Base-by-base conservation (phyloP, 2,888 invertebrate species). In the Pelosia muscerda region DNA sequence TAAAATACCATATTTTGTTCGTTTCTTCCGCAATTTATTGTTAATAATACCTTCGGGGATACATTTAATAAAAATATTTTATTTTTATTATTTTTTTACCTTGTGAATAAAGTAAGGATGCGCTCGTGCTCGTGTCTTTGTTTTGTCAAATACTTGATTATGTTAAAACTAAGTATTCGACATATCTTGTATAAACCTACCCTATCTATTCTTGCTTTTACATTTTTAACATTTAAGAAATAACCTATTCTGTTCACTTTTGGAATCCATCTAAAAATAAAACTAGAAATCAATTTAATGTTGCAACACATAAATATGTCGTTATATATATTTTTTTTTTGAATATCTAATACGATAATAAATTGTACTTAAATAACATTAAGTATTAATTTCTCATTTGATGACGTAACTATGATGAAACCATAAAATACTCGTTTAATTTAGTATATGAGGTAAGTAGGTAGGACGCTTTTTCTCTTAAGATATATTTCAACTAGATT, bases 341-440 rank as follows among this genome's bases (percentile, higher is more conserved):
- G n/a, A 19, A 5, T 19, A 42, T n/a, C 49, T 19, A 42, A 42
- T 19, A 19, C 19, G 19, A 8, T 9, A 49, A 49, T n/a, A n/a
- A n/a, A n/a, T n/a, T n/a, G n/a, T n/a, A n/a, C 8, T 19, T n/a
- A n/a, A 49, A 6, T n/a, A 49, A 15, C 49, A 8, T n/a, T n/a
- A n/a, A n/a, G n/a, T 49, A 49, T 49, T 49, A n/a, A 8, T 6
- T 49, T n/a, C 49, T 49, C 49, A 49, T 49, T 49, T n/a, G n/a
- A 49, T 49, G n/a, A n/a, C 6, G 31, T 31, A 34, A 19, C 6
- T 42, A 49, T 49, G 49, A 19, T 49, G n/a, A n/a, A 49, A n/a
- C n/a, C n/a, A 38, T n/a, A 49, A 49, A n/a, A n/a, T 49, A n/a
- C 49, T 49, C 49, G n/a, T 49, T 49, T 49, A 49, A n/a, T 49